Base-by-base conservation (phyloP, 2,888 invertebrate species). In the Nephrotoma flavescens region DNA sequence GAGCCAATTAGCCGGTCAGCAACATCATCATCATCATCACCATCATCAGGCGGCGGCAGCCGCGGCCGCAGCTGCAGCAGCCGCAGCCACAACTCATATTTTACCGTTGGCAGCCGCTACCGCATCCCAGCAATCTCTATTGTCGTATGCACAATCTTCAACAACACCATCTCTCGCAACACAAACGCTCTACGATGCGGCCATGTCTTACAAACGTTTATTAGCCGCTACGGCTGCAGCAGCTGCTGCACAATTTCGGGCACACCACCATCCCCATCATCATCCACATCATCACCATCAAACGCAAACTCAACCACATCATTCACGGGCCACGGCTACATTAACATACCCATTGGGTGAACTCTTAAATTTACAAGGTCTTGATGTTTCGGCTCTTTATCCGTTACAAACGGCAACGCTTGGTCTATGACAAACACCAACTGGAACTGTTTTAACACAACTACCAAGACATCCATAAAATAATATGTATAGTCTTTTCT, bases 311-410 rank as follows among this genome's bases (percentile, higher is more conserved):
- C 84, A 86, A 86, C 92, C 92, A 6, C 92, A 93, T 47, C 92
- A 89, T 89, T 92, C 89, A 91, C 92, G 93, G 91, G 93, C 90
- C 90, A 93, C 90, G 89, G 94, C 92, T 90, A 93, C 94, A 41
- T 92, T 94, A 87, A 93, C 94, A 85, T 95, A 95, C 90, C 94
- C 94, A 87, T 93, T 95, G 92, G 94, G 94, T 90, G 95, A 95
- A 90, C 91, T 95, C 88, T 93, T 97, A 87, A 95, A 96, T 83
- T 93, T 95, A 87, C 95, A 94, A 89, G 94, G 94, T 85, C 92
- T 95, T 88, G 95, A 95, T 89, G 92, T 95, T 90, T 92, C 92
- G 52, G 93, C 96, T 12, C 93, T 96, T 86, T 96, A 96, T 90
- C 94, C 96, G 90, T 94, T 94, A 87, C 93, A 95, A 86, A 94